Base-by-base conservation (phyloP, 2,113 vertebrate genomes). In the Aplodontia rufa region DNA sequence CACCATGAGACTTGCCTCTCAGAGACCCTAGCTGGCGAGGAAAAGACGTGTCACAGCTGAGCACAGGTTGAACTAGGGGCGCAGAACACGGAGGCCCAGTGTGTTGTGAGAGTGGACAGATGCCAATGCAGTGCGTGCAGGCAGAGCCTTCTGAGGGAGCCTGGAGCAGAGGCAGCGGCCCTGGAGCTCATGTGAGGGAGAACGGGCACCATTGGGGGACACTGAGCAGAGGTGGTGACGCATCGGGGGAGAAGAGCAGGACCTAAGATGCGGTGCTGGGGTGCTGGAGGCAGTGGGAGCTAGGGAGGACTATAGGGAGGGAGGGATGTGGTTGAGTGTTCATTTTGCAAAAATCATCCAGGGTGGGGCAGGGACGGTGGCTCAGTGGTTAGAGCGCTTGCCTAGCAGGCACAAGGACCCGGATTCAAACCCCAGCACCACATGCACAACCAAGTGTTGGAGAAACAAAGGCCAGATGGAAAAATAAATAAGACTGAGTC, bases 121-220 rank as follows among this genome's bases (percentile, higher is more conserved):
- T 7, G 22, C 45, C 11, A 0, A 0, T 0, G 0, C 49, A 16
- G 76, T 42, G n/a, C 64, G 22, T 1, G 47, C 0, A 3, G 26
- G 42, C 32, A 55, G 42, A 71, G 53, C 30, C 35, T 85, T 76
- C 51, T 35, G 24, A 94, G 49, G 66, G 35, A 71, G 66, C 62
- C 35, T 11, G 49, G 19, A 64, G 37, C 3, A 16, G 32, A 19
- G 9, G 32, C 37, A 12, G 60, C 60, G 12, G 62, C 32, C 72
- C 37, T 71, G 51, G 78, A 20, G 32, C 86, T 40, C 28, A 11
- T 37, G 20, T 19, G 32, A 17, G 62, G n/a, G 28, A 13, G 24
- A 75, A 74, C 6, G 53, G 76, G 69, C 28, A 60, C 30, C 8
- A n/a, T n/a, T 68, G 19, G 24, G 10, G n/a, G 51, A 40, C 13